Evolutionary conservation across 2,113 vertebrate genomes (phyloP).

Genomic region (Cinclus mexicanus): DNA sequence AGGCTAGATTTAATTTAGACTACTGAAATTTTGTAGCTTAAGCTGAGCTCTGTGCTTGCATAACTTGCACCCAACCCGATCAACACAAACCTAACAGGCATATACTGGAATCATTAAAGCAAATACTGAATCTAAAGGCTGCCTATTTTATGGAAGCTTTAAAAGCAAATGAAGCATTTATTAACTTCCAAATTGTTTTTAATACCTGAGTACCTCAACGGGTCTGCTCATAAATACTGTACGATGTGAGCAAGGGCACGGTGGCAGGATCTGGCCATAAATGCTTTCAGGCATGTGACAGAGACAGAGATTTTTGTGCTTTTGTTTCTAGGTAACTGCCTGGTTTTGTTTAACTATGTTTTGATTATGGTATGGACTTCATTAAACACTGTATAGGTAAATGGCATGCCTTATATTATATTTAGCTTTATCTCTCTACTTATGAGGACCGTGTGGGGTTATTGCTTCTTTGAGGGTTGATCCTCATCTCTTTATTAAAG

Average conservation of each 20-base stretch:
- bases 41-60: background rate
- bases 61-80: background rate
- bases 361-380: slow-evolving; percentile 63
- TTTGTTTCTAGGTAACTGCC: slow-evolving; percentile 72
- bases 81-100: background rate
- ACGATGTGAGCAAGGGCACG: background rate
- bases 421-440: slow-evolving; percentile 34
- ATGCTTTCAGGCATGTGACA: slow-evolving; percentile 32
- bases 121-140: background rate
- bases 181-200: background rate
- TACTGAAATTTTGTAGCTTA: background rate
- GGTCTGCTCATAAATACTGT: background rate
- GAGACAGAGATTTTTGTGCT: slow-evolving; percentile 31
- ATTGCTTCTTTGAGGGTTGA: slow-evolving; percentile 21
- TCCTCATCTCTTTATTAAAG: background rate
- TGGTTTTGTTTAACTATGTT: slow-evolving; percentile 69
- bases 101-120: background rate
- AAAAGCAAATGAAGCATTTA: background rate
- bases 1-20: background rate
- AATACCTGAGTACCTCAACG: background rate
- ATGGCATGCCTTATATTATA: slow-evolving; percentile 39
- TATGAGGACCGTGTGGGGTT: background rate
- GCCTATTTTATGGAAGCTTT: background rate
- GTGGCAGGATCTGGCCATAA: background rate
- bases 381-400: slow-evolving; percentile 59